Evolutionary conservation across 2,888 invertebrate species (phyloP), one percentile per base, ranked within the genome.

Genomic region (Drosophila birchii): DNA sequence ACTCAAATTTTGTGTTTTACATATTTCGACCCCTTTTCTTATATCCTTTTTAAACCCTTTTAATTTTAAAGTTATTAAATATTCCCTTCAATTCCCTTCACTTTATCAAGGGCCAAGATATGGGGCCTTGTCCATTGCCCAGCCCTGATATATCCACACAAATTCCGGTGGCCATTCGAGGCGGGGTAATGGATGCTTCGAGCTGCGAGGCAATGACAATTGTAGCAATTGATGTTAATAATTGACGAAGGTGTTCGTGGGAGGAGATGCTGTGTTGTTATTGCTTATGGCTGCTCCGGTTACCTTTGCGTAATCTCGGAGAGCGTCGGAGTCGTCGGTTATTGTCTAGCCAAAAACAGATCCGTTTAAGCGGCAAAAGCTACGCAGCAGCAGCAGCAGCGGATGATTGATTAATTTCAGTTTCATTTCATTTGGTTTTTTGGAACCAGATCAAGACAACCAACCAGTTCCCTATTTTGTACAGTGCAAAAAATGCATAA

Each of bases 391-490:
- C 53, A 12, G 29, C 29, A 44, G 45, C 56, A 58, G 61, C 82
- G 76, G 78, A 88, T 91, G 91, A 91, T 91, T 91, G 91, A 91
- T 91, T 91, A 90, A 91, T 90, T 91, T 90, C 84, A 83, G 83
- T 90, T 89, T 90, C 83, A 78, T 84, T 90, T 88, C 76, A 79
- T 79, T 77, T 76, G 32, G 53, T 44, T 57, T 66, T 70, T 67
- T 56, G 68, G 74, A 73, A 74, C 57, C 74, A 73, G 72, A 73
- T 64, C 74, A 43, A 32, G 41, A 29, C 53, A 45, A 66, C 70
- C 53, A 45, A 66, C 70, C 69, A 68, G 70, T 56, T 64, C 29
- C 23, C 26, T 29, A 62, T 51, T 43, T n/a, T 1, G n/a, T 51
- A 20, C 64, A 66, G 43, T 20, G 49, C n/a, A 26, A 41, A 14